A percentile compares a stretch with the other conserved stretches of the same genome.
These are phyloP conservation scores for Gryllus longicercus DNA, from an alignment of 2,888 invertebrate species.

Conservation along the genomic window DNA sequence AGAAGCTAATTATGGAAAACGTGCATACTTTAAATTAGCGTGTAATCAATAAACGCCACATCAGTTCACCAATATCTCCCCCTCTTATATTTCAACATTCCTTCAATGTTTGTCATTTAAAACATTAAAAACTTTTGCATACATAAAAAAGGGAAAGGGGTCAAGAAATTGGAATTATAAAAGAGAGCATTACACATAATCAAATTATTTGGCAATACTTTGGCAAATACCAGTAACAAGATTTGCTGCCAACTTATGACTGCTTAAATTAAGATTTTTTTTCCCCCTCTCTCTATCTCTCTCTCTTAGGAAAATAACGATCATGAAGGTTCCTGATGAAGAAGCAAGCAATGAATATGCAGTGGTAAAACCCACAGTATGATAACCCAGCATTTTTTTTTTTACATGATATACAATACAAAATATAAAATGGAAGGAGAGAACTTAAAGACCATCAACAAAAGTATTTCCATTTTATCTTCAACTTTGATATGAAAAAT, in stretches of 20 bases:
- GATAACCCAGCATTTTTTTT: neutral
- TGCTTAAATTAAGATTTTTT: neutral
- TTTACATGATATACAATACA: neutral
- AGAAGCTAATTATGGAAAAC: slow-evolving; percentile 17
- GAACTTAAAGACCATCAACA: neutral
- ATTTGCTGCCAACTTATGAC: neutral
- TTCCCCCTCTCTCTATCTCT: neutral
- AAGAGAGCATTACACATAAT: slow-evolving; percentile 8
- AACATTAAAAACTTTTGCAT: slow-evolving; percentile 6
- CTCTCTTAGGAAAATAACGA: neutral
- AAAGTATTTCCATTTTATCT: neutral
- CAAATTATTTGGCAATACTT: slow-evolving; percentile 17
- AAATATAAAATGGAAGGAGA: neutral
- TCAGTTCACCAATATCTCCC: neutral
- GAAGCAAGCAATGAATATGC: slow-evolving; percentile 17
- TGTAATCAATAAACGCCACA: slow-evolving; percentile 17
- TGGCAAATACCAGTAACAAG: slow-evolving; percentile 3
- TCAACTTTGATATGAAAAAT: neutral
- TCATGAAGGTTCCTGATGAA: slow-evolving; percentile 7
- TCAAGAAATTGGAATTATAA: slow-evolving; percentile 11
- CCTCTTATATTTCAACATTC: neutral
- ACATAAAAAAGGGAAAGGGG: neutral
- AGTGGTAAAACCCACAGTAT: neutral
- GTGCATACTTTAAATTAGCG: slow-evolving; percentile 7
- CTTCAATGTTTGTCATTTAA: neutral